phyloP scores from a whole-genome alignment of 2,888 invertebrate species.

The Odontomyia ornata region DNA sequence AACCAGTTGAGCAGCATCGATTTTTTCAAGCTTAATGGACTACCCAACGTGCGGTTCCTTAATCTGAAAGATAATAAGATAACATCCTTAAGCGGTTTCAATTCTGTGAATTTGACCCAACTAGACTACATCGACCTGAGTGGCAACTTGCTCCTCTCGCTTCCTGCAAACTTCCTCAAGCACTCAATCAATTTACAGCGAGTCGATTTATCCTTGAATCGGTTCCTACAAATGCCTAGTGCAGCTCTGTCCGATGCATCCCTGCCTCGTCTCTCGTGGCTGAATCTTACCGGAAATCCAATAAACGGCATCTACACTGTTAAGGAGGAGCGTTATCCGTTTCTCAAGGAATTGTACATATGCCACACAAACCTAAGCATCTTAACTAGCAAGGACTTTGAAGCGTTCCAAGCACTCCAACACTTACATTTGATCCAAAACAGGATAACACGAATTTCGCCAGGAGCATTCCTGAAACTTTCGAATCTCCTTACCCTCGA shows the following conservation, averaged over 20 bases:
- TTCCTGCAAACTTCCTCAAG: slow-evolving; percentile 84
- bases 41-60: slow-evolving; percentile 77
- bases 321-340: slow-evolving; percentile 75
- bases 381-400: slow-evolving; percentile 85
- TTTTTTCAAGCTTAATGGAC: slow-evolving; percentile 78
- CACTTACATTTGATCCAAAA: slow-evolving; percentile 79
- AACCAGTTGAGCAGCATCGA: slow-evolving; percentile 78
- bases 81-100: slow-evolving; percentile 78
- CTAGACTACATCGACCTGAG: slow-evolving; percentile 79
- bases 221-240: slow-evolving; percentile 79
- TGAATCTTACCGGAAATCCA: slow-evolving; percentile 86
- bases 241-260: slow-evolving; percentile 79
- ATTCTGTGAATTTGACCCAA: slow-evolving; percentile 77
- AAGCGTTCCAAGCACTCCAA: slow-evolving; percentile 80
- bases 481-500: slow-evolving; percentile 81
- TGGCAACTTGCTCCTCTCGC: slow-evolving; percentile 76
- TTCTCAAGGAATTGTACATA: slow-evolving; percentile 84
- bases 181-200: slow-evolving; percentile 76
- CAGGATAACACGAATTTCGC: slow-evolving; percentile 80
- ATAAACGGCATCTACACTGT: slow-evolving; percentile 77
- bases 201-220: slow-evolving; percentile 81
- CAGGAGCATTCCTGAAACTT: slow-evolving; percentile 83
- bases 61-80: slow-evolving; percentile 80
- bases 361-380: slow-evolving; percentile 82
- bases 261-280: slow-evolving; percentile 75